These are phyloP conservation scores for Gymnothorax reevesii DNA, from an alignment of 2,797 vertebrate species.

Conservation along the genomic window DNA sequence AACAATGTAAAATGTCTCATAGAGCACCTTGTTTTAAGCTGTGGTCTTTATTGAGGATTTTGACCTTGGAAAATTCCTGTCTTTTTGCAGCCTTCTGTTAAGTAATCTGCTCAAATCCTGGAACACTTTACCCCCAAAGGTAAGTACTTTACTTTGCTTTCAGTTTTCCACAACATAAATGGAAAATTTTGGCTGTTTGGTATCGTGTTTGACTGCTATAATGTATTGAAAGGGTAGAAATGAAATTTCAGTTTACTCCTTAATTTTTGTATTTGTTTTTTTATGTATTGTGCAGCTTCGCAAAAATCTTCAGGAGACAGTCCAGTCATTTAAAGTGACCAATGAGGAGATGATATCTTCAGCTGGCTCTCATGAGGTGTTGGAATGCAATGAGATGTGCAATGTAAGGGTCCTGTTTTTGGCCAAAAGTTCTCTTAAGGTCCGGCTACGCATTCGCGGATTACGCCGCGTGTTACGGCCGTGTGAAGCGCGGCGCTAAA, in stretches of 20 bases:
- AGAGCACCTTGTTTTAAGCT: not conserved
- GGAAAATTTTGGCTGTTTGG: not conserved
- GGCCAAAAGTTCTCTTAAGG: not conserved
- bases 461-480: too few species aligned
- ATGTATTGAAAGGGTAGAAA: not conserved
- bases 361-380: constrained; percentile 65
- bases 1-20: not conserved
- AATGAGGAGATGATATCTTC: constrained; percentile 83
- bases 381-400: constrained; percentile 77
- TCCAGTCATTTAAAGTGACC: constrained; percentile 86
- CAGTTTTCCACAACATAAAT: not conserved
- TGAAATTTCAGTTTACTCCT: not conserved
- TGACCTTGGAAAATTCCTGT: not conserved
- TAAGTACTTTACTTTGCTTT: constrained; percentile 47
- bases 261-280: constrained; percentile 4
- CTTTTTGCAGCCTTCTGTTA: constrained; percentile 79
- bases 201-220: constrained; percentile 3
- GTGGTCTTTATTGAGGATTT: not conserved
- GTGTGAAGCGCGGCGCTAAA: too few species aligned
- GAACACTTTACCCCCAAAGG: constrained; percentile 83
- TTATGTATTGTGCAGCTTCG: constrained; percentile 65
- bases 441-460: too few species aligned
- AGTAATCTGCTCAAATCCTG: constrained; percentile 82
- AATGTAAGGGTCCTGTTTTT: constrained; percentile 69
- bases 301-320: constrained; percentile 84